A percentile compares a stretch with the other conserved stretches of the same genome.
These are phyloP conservation scores for Junonia oenone DNA, from an alignment of 2,888 invertebrate species.

Conservation along the genomic window DNA sequence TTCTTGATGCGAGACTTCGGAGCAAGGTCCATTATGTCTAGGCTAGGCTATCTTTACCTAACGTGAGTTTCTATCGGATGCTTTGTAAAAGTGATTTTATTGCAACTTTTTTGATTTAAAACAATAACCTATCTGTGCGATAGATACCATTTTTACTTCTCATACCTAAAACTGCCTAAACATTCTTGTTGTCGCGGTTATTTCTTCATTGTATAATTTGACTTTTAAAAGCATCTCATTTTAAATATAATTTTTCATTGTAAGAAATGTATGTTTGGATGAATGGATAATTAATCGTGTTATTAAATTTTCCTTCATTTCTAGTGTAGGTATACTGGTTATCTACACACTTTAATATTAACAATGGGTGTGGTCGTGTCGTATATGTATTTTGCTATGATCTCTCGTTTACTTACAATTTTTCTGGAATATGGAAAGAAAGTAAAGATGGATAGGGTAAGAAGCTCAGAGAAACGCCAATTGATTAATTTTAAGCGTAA, in stretches of 20 bases:
- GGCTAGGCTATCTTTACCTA: conserved; percentile 54
- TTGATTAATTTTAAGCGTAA: conserved; percentile 59
- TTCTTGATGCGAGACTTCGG: conserved; percentile 48
- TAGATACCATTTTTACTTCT: background rate
- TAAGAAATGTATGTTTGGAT: conserved; percentile 55
- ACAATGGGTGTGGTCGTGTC: conserved; percentile 65
- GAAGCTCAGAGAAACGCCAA: conserved; percentile 72
- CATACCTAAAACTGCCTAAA: background rate
- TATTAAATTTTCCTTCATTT: conserved; percentile 48
- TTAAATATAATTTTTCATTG: conserved; percentile 40
- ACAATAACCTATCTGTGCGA: background rate
- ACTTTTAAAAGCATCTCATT: conserved; percentile 43
- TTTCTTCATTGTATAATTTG: conserved; percentile 23
- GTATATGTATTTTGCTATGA: conserved; percentile 55
- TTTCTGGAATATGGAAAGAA: conserved; percentile 62
- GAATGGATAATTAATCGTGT: conserved; percentile 50
- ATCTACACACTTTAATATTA: conserved; percentile 45
- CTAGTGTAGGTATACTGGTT: conserved; percentile 48
- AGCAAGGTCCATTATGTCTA: conserved; percentile 54
- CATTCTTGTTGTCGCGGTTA: background rate
- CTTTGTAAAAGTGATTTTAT: conserved; percentile 45
- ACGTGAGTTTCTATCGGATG: conserved; percentile 58
- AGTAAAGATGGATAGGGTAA: conserved; percentile 41
- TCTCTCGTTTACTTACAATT: conserved; percentile 76
- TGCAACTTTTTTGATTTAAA: conserved; percentile 16